These are phyloP conservation scores for Sinocyclocheilus rhinocerous DNA, from an alignment of 2,113 vertebrate species.

Conservation along the genomic window DNA sequence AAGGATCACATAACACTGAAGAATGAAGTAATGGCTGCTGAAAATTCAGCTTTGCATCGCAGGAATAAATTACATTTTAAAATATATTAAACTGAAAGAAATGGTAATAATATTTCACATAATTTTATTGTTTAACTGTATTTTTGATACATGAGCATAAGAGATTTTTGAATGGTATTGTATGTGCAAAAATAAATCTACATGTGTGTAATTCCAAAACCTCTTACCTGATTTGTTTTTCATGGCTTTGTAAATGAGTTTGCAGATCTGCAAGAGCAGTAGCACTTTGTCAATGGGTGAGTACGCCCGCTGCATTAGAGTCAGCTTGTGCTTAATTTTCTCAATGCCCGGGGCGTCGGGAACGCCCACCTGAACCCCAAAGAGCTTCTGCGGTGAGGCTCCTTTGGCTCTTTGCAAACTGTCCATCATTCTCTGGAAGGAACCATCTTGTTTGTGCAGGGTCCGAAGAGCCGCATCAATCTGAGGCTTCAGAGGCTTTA, in stretches of 20 bases:
- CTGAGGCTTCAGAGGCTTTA: constrained; percentile 75
- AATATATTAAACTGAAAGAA: too few species aligned
- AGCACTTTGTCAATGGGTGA: constrained; percentile 76
- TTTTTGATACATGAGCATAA: neutral
- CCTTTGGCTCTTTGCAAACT: constrained; percentile 66
- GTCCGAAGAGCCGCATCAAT: constrained; percentile 65
- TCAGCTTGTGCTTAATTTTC: constrained; percentile 74
- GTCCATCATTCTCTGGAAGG: constrained; percentile 67
- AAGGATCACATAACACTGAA: neutral
- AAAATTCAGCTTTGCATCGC: too few species aligned
- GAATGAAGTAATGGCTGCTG: neutral
- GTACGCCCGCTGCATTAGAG: constrained; percentile 69
- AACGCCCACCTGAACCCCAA: constrained; percentile 63
- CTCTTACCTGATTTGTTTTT: constrained; percentile 67
- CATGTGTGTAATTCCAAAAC: neutral
- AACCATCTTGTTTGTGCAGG: constrained; percentile 66
- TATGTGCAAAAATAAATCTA: neutral
- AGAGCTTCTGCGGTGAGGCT: constrained; percentile 61
- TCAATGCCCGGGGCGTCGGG: constrained; percentile 67
- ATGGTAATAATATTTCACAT: neutral
- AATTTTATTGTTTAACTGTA: neutral
- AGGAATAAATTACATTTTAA: too few species aligned
- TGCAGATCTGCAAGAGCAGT: constrained; percentile 77
- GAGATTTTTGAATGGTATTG: neutral
- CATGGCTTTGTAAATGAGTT: constrained; percentile 73